Evolutionary conservation across 2,888 invertebrate genomes (phyloP).

Genomic region (Allophyes oxyacanthae): DNA sequence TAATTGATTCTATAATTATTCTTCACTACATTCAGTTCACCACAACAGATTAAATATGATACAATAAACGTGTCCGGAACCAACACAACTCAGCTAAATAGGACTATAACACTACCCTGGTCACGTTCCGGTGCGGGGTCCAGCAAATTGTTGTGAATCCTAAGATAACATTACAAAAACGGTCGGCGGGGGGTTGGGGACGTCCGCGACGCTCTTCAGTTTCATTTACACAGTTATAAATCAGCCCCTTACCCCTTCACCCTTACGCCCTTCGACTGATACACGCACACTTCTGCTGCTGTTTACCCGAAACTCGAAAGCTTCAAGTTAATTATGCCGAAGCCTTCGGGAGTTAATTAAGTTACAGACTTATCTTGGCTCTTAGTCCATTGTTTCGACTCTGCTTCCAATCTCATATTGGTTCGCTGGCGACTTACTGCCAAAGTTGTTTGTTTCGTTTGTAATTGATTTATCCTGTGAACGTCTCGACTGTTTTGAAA

Average conservation of each 20-base stretch:
- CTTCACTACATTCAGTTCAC: too few relatives aligned
- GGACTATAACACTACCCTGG: slow-evolving; percentile 21
- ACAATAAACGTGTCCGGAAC: slow-evolving; percentile 42
- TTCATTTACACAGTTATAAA: slow-evolving; percentile 54
- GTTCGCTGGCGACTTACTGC: slow-evolving; percentile 27
- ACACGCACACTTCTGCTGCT: slow-evolving; percentile 37
- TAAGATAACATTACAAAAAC: slow-evolving; percentile 51
- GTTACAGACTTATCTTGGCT: slow-evolving; percentile 63
- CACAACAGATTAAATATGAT: too few relatives aligned
- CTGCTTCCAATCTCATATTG: slow-evolving; percentile 47
- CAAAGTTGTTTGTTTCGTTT: slow-evolving; percentile 45
- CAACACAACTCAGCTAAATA: slow-evolving; percentile 46
- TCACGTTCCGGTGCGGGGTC: slow-evolving; percentile 45
- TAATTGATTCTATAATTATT: too few relatives aligned
- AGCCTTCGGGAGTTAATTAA: slow-evolving; percentile 65
- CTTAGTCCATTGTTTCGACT: slow-evolving; percentile 51
- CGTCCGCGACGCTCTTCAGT: slow-evolving; percentile 27
- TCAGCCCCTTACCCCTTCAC: slow-evolving; percentile 13
- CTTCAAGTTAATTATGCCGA: slow-evolving; percentile 59
- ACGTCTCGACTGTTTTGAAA: slow-evolving; percentile 12
- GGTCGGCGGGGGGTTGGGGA: slow-evolving; percentile 7
- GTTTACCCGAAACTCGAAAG: slow-evolving; percentile 51
- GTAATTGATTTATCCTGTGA: slow-evolving; percentile 42
- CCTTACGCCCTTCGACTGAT: slow-evolving; percentile 20
- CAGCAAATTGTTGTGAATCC: slow-evolving; percentile 48